Percentiles rank a stretch among this genome's conserved stretches.
These are phyloP conservation scores for Ahaetulla prasina DNA, from an alignment of 2,113 vertebrate species.

Conservation along the genomic window DNA sequence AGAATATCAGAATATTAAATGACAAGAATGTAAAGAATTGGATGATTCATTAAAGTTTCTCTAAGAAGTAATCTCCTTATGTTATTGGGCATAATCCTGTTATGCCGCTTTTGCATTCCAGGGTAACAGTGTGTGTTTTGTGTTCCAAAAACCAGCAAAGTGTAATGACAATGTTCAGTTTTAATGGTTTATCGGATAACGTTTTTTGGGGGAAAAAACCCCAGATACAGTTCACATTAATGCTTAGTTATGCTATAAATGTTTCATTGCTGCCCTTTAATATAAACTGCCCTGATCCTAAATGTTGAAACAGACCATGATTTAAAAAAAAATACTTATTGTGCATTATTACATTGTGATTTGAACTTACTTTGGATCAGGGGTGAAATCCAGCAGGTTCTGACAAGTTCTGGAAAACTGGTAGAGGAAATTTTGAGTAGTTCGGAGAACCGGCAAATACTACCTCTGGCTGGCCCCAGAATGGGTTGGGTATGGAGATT, in stretches of 20 bases:
- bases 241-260: not conserved
- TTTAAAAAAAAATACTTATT: conserved; percentile 24
- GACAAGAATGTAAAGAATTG: not conserved
- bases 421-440: no score
- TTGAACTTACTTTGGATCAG: conserved; percentile 54
- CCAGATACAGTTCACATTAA: not conserved
- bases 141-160: not conserved
- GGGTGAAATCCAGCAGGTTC: no score
- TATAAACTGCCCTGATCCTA: conserved; percentile 49
- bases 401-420: no score
- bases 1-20: not conserved
- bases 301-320: not conserved
- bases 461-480: no score
- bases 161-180: not conserved
- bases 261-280: conserved; percentile 43
- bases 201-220: not conserved
- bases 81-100: not conserved
- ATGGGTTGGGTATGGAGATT: no score
- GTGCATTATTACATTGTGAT: conserved; percentile 11
- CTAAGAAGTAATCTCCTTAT: not conserved
- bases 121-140: not conserved
- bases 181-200: not conserved
- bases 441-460: no score
- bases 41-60: not conserved
- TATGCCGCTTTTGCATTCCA: not conserved